Evolutionary conservation across 2,797 vertebrate species (phyloP), one percentile per base, ranked within the genome.

Genomic region (Fistularia commersonii): DNA sequence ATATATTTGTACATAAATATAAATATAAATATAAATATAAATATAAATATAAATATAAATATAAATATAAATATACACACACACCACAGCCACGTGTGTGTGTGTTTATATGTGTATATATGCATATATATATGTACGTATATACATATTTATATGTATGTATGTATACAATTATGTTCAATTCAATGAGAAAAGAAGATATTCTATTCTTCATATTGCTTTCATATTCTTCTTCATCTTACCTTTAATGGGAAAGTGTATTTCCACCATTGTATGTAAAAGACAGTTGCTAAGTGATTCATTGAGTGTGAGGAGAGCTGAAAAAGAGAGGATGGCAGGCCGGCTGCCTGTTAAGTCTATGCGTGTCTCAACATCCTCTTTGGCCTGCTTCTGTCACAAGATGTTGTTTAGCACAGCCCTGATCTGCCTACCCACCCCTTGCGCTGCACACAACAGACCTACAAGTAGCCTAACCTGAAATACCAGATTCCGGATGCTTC

Each of bases 381-480:
- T 90, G 87, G 77, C 87, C 88, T 86, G 88, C 81, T 89, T 89
- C 86, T 89, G 88, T 90, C 86, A 89, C 84, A 84, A 82, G 79
- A 72, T 76, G 88, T 88, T 85, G 85, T 81, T 74, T 75, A 72
- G 77, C 73, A 67, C 8, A 66, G 76, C 50, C 81, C 74, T 89
- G 82, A 89, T 87, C 74, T 49, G 76, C 76, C 61, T 72, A 45
- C 73, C 74, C 71, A 70, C 61, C 77, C 64, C 53, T 60, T 50
- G 48, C 54, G 12, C 55, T 65, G 67, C 66, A 53, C 79, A 74
- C 64, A 77, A 76, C 70, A 74, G 59, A 77, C 71, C 61, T 49
- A 63, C 70, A 61, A 59, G 49, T 71, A 79, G 81, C 74, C 76
- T 63, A 78, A 82, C 76, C 78, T 65, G 61, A 64, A 70, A 62